A percentile compares a stretch with the other conserved stretches of the same genome.
These are phyloP conservation scores for Agrotis puta DNA, from an alignment of 2,888 invertebrate species.

Conservation along the genomic window DNA sequence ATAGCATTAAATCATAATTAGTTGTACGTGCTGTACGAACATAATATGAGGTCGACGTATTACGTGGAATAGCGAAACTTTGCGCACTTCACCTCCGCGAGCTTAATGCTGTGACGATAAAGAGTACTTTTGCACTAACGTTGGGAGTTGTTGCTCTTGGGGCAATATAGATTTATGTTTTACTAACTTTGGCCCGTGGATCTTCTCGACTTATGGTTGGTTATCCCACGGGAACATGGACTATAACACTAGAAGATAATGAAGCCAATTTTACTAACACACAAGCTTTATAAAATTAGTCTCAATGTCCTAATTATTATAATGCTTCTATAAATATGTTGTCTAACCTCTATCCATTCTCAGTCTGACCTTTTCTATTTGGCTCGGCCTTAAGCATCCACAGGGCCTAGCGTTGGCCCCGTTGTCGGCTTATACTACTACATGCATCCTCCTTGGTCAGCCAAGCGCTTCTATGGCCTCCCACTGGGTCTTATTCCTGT, in stretches of 20 bases:
- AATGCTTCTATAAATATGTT: neutral
- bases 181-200: too few species aligned
- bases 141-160: conserved; percentile 14
- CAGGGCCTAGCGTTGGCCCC: neutral
- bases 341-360: neutral
- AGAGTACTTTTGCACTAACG: conserved; percentile 57
- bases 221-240: too few species aligned
- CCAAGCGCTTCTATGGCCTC: conserved; percentile 16
- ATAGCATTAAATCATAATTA: conserved; percentile 79
- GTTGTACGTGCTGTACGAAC: conserved; percentile 66
- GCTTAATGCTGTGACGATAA: conserved; percentile 64
- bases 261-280: too few species aligned
- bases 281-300: too few species aligned
- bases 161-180: conserved; percentile 32
- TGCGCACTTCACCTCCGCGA: conserved; percentile 57
- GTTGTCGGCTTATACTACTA: neutral
- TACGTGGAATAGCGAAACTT: conserved; percentile 66
- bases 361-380: conserved; percentile 6
- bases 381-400: neutral
- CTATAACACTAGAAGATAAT: too few species aligned
- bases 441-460: conserved; percentile 18
- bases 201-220: too few species aligned
- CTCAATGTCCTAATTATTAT: neutral
- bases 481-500: neutral
- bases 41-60: conserved; percentile 59